Evolutionary conservation across 2,113 vertebrate genomes (phyloP).

Genomic region (Semnopithecus entellus): DNA sequence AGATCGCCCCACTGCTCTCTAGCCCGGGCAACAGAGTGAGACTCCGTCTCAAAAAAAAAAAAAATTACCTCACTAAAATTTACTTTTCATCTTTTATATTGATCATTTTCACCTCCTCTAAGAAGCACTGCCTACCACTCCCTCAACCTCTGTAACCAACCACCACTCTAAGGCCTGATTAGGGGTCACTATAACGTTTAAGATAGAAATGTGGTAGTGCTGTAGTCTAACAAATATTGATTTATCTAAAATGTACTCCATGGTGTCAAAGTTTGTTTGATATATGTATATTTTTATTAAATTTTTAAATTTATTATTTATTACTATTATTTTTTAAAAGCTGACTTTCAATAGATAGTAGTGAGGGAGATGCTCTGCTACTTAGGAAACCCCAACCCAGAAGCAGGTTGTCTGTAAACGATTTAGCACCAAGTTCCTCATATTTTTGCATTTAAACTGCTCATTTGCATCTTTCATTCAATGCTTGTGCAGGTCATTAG

Average conservation of each 20-base stretch:
- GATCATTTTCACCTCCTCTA: neutral
- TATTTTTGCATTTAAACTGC: neutral
- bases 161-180: neutral
- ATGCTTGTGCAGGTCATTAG: neutral
- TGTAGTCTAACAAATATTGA: neutral
- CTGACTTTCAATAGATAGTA: too few relatives aligned
- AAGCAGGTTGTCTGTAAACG: too few relatives aligned
- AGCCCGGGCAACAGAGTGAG: too few relatives aligned
- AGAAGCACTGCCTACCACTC: neutral
- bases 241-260: neutral
- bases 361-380: too few relatives aligned
- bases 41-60: too few relatives aligned
- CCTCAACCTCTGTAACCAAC: neutral
- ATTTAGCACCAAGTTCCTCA: too few relatives aligned
- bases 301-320: too few relatives aligned
- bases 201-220: neutral
- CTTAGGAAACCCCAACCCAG: too few relatives aligned
- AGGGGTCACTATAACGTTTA: neutral
- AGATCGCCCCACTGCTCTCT: too few relatives aligned
- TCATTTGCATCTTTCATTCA: neutral
- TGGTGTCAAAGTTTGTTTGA: neutral
- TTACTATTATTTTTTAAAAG: too few relatives aligned
- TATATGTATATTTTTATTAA: neutral
- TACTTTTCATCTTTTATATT: neutral
- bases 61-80: neutral